Conservation (phyloP, 2,888 invertebrate species). For the Anoplius nigerrimus region DNA sequence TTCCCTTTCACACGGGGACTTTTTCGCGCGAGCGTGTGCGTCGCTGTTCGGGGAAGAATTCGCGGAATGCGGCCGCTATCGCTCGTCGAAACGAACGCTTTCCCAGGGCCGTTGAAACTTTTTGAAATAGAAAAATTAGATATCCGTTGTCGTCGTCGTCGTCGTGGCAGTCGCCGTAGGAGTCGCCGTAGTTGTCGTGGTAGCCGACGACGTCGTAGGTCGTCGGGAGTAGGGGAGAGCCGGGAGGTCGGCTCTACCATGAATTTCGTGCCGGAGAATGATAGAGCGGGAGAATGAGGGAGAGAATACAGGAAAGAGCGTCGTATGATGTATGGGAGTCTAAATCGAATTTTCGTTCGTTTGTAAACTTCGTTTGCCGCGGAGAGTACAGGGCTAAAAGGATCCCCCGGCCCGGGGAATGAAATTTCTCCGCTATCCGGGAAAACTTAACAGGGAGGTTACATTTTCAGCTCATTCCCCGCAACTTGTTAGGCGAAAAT, state of each 20-base stretch:
- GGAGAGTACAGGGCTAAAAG: conserved; percentile 60
- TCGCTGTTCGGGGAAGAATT: conserved; percentile 37
- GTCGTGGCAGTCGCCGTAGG: conserved; percentile 9
- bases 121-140: conserved; percentile 67
- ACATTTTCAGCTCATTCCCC: conserved; percentile 49
- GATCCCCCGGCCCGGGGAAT: conserved; percentile 54
- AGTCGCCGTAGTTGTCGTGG: background rate
- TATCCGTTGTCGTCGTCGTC: conserved; percentile 45
- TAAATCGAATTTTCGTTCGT: conserved; percentile 70
- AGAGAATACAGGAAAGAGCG: conserved; percentile 31
- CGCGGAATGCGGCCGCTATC: conserved; percentile 57
- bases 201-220: conserved; percentile 20
- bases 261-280: conserved; percentile 54
- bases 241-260: conserved; percentile 39
- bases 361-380: conserved; percentile 67
- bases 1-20: conserved; percentile 34
- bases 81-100: conserved; percentile 38
- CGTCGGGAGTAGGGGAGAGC: conserved; percentile 49
- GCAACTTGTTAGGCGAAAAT: conserved; percentile 32
- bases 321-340: conserved; percentile 66
- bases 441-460: conserved; percentile 58
- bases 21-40: conserved; percentile 1
- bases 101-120: conserved; percentile 47
- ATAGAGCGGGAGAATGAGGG: conserved; percentile 16
- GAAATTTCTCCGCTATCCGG: conserved; percentile 60